A percentile compares a stretch with the other conserved stretches of the same genome.
These are phyloP conservation scores for Perodicticus potto DNA, from an alignment of 2,797 vertebrate genomes.

Conservation along the genomic window DNA sequence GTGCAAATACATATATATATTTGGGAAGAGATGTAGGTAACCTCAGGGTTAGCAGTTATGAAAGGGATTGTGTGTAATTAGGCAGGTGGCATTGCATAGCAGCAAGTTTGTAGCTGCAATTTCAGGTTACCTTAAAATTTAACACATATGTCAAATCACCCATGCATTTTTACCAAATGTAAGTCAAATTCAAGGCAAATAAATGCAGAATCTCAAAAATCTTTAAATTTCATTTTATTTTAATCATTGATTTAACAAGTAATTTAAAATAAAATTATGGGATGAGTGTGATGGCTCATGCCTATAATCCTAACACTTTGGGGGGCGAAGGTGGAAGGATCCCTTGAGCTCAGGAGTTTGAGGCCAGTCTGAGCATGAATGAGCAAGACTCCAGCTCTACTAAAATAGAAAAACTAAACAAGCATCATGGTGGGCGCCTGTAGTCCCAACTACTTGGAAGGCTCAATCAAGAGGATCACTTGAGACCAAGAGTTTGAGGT, in stretches of 20 bases:
- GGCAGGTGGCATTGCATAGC: no score
- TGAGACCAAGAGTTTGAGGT: no score
- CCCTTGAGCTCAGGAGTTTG: no score
- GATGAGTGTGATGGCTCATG: no score
- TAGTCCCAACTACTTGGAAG: no score
- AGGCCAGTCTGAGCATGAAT: no score
- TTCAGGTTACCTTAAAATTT: slow-evolving; percentile 7
- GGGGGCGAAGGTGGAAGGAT: no score
- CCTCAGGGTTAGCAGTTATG: background rate
- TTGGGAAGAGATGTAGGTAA: background rate
- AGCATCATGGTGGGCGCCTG: no score
- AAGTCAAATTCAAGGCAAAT: slow-evolving; percentile 30
- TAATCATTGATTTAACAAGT: slow-evolving; percentile 29
- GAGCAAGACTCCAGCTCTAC: no score
- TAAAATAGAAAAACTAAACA: no score
- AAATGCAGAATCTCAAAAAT: background rate
- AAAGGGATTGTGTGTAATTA: background rate
- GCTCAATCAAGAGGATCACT: no score
- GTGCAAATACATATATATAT: background rate
- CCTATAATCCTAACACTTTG: no score
- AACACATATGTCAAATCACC: background rate
- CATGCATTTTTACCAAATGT: background rate
- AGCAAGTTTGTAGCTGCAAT: background rate
- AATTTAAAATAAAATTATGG: slow-evolving; percentile 4
- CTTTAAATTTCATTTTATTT: slow-evolving; percentile 48